phyloP scores from a whole-genome alignment of 1,140 invertebrate species.

The Colletes latitarsis region DNA sequence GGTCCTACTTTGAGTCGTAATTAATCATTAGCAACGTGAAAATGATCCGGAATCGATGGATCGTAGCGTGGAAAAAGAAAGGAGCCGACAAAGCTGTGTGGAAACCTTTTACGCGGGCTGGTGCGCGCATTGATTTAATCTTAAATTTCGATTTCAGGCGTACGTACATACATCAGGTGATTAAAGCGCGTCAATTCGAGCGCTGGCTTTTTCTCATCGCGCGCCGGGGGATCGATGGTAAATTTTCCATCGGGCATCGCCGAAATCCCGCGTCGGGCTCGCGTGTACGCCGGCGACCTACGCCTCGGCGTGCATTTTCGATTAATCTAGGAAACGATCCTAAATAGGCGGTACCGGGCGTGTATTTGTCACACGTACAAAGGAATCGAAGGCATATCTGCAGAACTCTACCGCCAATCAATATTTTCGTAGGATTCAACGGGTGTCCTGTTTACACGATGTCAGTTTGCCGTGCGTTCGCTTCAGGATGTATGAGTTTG shows the following conservation, averaged over 20 bases:
- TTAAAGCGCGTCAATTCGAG: conserved; percentile 22
- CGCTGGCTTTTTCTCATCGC: neutral
- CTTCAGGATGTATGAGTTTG: conserved; percentile 75
- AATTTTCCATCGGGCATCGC: conserved; percentile 7
- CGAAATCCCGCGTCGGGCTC: neutral
- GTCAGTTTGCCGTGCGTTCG: conserved; percentile 70
- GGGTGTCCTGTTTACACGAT: conserved; percentile 69
- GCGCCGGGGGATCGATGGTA: neutral
- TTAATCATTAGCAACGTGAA: neutral
- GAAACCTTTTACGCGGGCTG: conserved; percentile 11
- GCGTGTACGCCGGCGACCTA: neutral
- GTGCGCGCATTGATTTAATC: conserved; percentile 25
- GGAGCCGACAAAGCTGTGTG: neutral
- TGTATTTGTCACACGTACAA: conserved; percentile 64
- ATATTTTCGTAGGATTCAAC: conserved; percentile 70
- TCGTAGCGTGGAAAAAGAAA: conserved; percentile 8
- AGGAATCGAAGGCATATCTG: conserved; percentile 60
- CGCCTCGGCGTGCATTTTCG: conserved; percentile 31
- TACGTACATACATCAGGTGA: conserved; percentile 19
- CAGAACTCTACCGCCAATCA: conserved; percentile 66
- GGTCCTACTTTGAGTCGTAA: conserved; percentile 8
- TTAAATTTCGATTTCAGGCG: conserved; percentile 34
- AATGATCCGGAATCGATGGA: conserved; percentile 10
- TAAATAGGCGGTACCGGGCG: conserved; percentile 47
- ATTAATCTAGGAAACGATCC: conserved; percentile 48